Evolutionary conservation across 2,797 vertebrate species (phyloP), one percentile per base, ranked within the genome.

Genomic region (Anabacerthia variegaticeps): DNA sequence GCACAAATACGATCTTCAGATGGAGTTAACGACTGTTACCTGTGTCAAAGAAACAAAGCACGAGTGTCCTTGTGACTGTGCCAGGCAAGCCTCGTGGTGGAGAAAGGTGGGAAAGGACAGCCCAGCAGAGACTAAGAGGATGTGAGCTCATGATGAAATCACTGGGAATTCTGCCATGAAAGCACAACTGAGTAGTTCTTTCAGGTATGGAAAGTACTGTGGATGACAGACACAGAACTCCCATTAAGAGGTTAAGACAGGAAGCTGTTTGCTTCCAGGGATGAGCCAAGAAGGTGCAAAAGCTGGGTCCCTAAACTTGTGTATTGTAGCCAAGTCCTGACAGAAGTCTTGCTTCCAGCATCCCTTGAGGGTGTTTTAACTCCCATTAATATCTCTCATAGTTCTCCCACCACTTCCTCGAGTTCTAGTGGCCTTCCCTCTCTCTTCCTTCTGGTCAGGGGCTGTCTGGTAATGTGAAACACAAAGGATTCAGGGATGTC

Each of bases 151-250:
- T 72, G 39, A 5, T 88, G 49, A 83, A 95, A 65, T 91, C 61
- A 61, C 32, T 91, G 89, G 68, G 91, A 93, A 71, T 91, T 80
- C 39, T 92, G 78, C 89, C 85, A 62, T 19, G 66, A 46, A 67
- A 83, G 46, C 72, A 94, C 68, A 95, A 52, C 34, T 58, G 67
- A 79, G 88, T 9, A 85, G 74, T 82, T 95, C 75, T 77, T 71
- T 83, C 78, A 96, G 92, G 86, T 96, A 91, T 65, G 89, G 80
- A 69, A 68, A 75, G 12, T 10, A 18, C 54, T 62, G 61, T 44
- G 76, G 62, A 51, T 89, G 65, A 80, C 81, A 92, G 82, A 85
- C 59, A 56, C 10, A 78, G 72, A 93, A 26, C 37, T 88, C 43
- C 6, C 28, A 68, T 75, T 52, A 88, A 39, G 72, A 69, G 58